A percentile compares a stretch with the other conserved stretches of the same genome.
These are phyloP conservation scores for Petrocephalus schoutedeni DNA, from an alignment of 2,797 vertebrate species.

Conservation along the genomic window DNA sequence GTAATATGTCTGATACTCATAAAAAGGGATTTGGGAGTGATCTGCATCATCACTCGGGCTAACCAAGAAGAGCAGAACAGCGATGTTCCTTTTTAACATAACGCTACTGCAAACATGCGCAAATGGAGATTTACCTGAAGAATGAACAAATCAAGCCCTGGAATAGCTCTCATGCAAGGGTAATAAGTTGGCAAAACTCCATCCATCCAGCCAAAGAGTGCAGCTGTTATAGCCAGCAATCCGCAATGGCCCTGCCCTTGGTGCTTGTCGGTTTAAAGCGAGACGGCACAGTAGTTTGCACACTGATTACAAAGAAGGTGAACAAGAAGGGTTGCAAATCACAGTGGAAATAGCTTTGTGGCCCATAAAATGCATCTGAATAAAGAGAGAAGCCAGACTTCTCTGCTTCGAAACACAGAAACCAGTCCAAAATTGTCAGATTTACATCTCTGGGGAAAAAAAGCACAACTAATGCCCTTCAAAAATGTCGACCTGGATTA, in stretches of 20 bases:
- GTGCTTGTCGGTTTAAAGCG: neutral
- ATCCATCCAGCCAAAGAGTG: neutral
- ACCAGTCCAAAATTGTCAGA: neutral
- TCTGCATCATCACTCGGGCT: neutral
- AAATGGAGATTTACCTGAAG: neutral
- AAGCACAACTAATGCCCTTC: neutral
- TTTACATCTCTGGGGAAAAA: neutral
- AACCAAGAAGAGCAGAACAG: neutral
- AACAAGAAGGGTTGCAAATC: neutral
- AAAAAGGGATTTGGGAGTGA: neutral
- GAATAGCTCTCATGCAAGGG: conserved; percentile 2
- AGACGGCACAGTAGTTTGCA: neutral
- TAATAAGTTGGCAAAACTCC: neutral
- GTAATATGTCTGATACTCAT: neutral
- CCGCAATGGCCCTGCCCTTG: neutral
- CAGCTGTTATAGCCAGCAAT: neutral
- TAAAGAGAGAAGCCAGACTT: neutral
- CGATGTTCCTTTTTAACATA: neutral
- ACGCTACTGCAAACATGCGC: neutral
- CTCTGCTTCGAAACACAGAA: neutral
- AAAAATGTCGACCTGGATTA: neutral
- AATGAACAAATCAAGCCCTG: neutral
- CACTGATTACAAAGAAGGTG: neutral
- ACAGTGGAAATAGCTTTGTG: conserved; percentile 8
- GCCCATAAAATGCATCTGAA: neutral